Conservation (phyloP, 2,888 invertebrate genomes). For the Philereme vetulata region DNA sequence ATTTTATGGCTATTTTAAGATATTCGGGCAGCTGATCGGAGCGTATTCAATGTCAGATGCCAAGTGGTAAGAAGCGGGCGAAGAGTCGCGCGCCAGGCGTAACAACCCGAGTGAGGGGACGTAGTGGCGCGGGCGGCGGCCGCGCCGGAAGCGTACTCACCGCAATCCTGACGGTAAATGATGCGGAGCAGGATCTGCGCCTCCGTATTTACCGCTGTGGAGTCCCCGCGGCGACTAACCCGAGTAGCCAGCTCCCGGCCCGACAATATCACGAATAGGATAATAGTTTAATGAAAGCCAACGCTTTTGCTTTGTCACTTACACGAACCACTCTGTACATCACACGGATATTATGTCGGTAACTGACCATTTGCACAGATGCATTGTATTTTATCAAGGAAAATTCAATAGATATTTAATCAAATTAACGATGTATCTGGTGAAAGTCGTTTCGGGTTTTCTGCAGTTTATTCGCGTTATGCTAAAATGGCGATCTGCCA, state of each 20-base stretch:
- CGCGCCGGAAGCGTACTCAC: conserved; percentile 63
- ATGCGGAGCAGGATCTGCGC: conserved; percentile 77
- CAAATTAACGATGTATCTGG: conserved; percentile 76
- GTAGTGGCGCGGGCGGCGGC: conserved; percentile 20
- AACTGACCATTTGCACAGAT: conserved; percentile 68
- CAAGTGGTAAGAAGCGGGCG: conserved; percentile 44
- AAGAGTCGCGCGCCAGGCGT: conserved; percentile 17
- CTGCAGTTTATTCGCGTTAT: conserved; percentile 47
- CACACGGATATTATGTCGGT: conserved; percentile 62
- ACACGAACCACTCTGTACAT: conserved; percentile 73
- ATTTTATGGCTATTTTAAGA: conserved; percentile 83
- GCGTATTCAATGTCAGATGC: conserved; percentile 78
- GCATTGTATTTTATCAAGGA: conserved; percentile 67
- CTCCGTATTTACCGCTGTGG: conserved; percentile 83
- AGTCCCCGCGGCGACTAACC: conserved; percentile 79
- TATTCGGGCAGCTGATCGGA: conserved; percentile 75
- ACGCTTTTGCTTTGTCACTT: conserved; percentile 79
- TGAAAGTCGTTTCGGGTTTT: conserved; percentile 65
- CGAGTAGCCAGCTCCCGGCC: conserved; percentile 75
- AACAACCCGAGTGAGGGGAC: conserved; percentile 9
- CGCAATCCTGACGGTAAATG: conserved; percentile 81
- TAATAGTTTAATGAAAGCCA: conserved; percentile 76
- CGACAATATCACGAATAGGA: conserved; percentile 79
- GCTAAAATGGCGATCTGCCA: conserved; percentile 47
- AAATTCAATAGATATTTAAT: conserved; percentile 63